Evolutionary conservation across 2,797 vertebrate species (phyloP).

Genomic region (Hapalemur alaotrensis): DNA sequence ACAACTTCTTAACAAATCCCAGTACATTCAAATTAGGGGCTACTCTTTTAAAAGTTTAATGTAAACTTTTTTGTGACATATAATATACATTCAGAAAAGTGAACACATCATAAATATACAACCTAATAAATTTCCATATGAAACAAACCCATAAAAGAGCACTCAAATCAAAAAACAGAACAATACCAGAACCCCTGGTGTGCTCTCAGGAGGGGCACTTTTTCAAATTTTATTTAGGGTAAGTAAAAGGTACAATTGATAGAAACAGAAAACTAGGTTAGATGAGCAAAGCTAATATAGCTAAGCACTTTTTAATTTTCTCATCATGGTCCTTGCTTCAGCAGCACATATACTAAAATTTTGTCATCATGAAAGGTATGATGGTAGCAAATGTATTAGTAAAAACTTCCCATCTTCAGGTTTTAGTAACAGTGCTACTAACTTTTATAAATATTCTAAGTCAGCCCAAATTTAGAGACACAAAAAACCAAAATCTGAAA

Average conservation of each 20-base stretch:
- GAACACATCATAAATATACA: neutral
- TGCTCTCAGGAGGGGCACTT: neutral
- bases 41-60: neutral
- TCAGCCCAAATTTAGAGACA: neutral
- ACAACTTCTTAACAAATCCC: conserved; percentile 22
- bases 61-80: conserved; percentile 8
- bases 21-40: neutral
- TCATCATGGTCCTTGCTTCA: neutral
- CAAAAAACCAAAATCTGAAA: conserved; percentile 32
- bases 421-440: neutral
- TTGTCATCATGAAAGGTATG: conserved; percentile 11
- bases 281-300: neutral
- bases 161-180: neutral
- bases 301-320: neutral
- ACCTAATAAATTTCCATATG: neutral
- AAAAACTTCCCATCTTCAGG: conserved; percentile 4
- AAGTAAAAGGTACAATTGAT: neutral
- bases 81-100: conserved; percentile 31
- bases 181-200: neutral
- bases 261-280: neutral
- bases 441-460: neutral
- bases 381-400: neutral
- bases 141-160: neutral
- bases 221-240: conserved; percentile 28
- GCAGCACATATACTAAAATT: neutral